Base-by-base conservation (phyloP, 1,140 invertebrate species). In the Meloidogyne exigua region DNA sequence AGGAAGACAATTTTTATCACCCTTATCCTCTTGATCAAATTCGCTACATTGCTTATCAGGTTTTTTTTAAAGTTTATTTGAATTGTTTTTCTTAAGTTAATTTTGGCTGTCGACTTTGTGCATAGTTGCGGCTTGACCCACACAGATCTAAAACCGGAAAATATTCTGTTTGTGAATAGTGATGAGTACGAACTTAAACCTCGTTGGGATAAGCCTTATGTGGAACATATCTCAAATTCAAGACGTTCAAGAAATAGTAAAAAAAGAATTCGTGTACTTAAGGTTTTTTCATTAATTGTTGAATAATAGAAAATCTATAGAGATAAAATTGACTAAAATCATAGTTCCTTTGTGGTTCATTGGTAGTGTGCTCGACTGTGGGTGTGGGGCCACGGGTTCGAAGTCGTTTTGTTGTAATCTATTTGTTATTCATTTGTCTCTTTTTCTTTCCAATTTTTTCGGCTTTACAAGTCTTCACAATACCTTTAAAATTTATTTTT, bases 1-100 rank as follows among this genome's bases (percentile, higher is more conserved):
- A 68, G 95, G 96, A 96, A 91, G 94, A 97, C 89, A 99, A 99
- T 90, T 93, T 93, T 89, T 99, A 98, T 89, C 92, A 95, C 87
- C 95, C 96, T 39, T 99, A 98, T 90, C 92, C 95, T 44, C 89
- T 99, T 89, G 94, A 97, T 79, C 95, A 98, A 89, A 95, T 98
- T 67, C 91, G 95, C 81, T 95, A 98, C 89, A 97, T 99, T 88
- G 91, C 93, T 3, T 98, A 98, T 89, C 96, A 99, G 89, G 89
- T 99, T 75, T 95, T 93, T 88, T 57, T 57, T 7, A 57, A 0
- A n/a, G n/a, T 57, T 57, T n/a, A n/a, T n/a, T 0, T 7, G 13
- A 9, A n/a, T n/a, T 9, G 1, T 57, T 57, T 1, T 57, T 57
- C 7, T 57, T 57, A n/a, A 57, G 49, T 57, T 57, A 57, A 57